A percentile compares a stretch with the other conserved stretches of the same genome.
Conservation (phyloP, 2,888 invertebrate species). For the Drosophila kambysellisi region DNA sequence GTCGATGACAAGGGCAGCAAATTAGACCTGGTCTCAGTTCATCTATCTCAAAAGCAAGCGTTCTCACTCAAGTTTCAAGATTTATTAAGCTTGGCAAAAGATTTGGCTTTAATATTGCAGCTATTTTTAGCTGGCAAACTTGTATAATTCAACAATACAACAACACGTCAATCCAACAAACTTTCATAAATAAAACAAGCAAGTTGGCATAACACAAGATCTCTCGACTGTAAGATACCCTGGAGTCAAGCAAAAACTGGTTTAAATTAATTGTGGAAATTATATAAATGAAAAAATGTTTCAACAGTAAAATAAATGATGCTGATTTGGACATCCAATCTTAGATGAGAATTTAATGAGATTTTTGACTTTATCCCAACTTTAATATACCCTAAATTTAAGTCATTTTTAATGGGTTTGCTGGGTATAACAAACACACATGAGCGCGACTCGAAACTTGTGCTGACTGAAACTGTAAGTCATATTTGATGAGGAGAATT, state of each 20-base stretch:
- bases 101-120: slow-evolving; percentile 39
- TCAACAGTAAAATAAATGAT: neutral
- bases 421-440: slow-evolving; percentile 62
- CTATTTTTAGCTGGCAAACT: slow-evolving; percentile 59
- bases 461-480: slow-evolving; percentile 73
- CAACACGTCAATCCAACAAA: slow-evolving; percentile 34
- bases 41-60: slow-evolving; percentile 12
- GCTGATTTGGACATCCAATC: neutral
- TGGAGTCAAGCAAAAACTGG: too few species aligned
- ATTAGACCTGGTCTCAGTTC: slow-evolving; percentile 39
- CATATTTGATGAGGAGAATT: slow-evolving; percentile 69
- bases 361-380: neutral
- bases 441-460: slow-evolving; percentile 59
- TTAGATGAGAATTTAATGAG: neutral
- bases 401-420: slow-evolving; percentile 19
- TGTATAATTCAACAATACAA: slow-evolving; percentile 22
- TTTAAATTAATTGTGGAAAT: neutral
- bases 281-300: neutral
- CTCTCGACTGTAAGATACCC: slow-evolving; percentile 15
- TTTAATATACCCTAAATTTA: neutral
- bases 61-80: slow-evolving; percentile 34
- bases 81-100: slow-evolving; percentile 43
- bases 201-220: neutral
- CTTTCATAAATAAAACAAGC: slow-evolving; percentile 56
- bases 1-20: slow-evolving; percentile 55